A percentile compares a stretch with the other conserved stretches of the same genome.
These are phyloP conservation scores for Charanyca ferruginea DNA, from an alignment of 2,888 invertebrate species.

Conservation along the genomic window DNA sequence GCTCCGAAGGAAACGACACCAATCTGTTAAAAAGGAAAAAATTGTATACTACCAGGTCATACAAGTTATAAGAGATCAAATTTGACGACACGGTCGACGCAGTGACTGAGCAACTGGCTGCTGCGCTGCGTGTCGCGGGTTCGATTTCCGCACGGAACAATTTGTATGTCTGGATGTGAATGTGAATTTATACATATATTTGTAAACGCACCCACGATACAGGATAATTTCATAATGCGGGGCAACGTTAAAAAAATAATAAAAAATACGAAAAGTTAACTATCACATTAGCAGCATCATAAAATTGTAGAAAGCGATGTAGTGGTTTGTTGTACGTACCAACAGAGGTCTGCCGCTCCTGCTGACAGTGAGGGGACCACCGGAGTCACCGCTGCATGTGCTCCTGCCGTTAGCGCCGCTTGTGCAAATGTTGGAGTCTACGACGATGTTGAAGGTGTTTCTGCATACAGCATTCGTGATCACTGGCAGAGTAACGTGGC, in stretches of 20 bases:
- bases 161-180: no score
- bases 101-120: no score
- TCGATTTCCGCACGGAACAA: no score
- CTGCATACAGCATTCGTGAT: conserved; percentile 37
- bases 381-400: conserved; percentile 74
- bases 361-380: conserved; percentile 70
- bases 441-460: conserved; percentile 36
- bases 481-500: conserved; percentile 36
- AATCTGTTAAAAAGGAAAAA: conserved; percentile 62
- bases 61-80: neutral
- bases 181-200: no score
- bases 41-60: neutral
- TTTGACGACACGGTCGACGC: no score
- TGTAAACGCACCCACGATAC: no score
- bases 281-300: neutral
- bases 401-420: conserved; percentile 65
- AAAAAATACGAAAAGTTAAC: neutral
- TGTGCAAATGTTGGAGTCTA: conserved; percentile 69
- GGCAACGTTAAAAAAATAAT: no score
- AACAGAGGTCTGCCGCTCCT: conserved; percentile 58
- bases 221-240: no score
- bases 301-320: neutral
- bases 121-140: no score
- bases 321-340: conserved; percentile 60
- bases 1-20: conserved; percentile 73